Base-by-base conservation (phyloP, 2,113 vertebrate genomes). In the Leuciscus idus region DNA sequence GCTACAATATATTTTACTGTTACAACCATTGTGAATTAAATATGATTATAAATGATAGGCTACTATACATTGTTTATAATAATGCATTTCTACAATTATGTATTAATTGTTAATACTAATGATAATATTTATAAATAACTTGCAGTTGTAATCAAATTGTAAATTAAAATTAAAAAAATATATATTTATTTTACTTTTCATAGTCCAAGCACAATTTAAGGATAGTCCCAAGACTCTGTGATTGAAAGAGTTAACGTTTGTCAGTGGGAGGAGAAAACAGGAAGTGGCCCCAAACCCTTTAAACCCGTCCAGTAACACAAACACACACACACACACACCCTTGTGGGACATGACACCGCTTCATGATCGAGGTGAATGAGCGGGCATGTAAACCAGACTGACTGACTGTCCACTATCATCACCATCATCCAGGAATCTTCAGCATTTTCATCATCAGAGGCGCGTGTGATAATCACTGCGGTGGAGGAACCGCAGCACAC, bases 231-330 rank as follows among this genome's bases (percentile, higher is more conserved):
- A 26, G 21, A 26, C 39, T 81, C 46, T 30, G 50, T 57, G 21
- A 61, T 61, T 81, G 59, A 81, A 81, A 81, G 59, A 81, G 79
- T 81, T 81, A 81, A 81, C 23, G 13, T 81, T 26, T 1, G 23
- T 8, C n/a, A 64, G 59, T 66, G 39, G 39, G 23, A 81, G 78
- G 78, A 81, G 79, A 64, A 66, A 82, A 70, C 81, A 82, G 64
- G 64, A 82, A 82, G 81, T 82, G 43, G 62, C 43, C 46, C 43
- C 81, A 23, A 82, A 82, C 81, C 81, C 46, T 70, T 82, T n/a
- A 52, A 82, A 17, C 30, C 70, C 13, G 59, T 48, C 4, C 59
- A 39, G 28, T 48, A 48, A 62, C n/a, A 28, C 23, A 21, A 59
- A 48, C 39, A 3, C 43, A 23, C 2, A 30, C 26, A 30, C 26